phyloP scores from a whole-genome alignment of 2,797 vertebrate genomes.

The Myotis daubentonii region DNA sequence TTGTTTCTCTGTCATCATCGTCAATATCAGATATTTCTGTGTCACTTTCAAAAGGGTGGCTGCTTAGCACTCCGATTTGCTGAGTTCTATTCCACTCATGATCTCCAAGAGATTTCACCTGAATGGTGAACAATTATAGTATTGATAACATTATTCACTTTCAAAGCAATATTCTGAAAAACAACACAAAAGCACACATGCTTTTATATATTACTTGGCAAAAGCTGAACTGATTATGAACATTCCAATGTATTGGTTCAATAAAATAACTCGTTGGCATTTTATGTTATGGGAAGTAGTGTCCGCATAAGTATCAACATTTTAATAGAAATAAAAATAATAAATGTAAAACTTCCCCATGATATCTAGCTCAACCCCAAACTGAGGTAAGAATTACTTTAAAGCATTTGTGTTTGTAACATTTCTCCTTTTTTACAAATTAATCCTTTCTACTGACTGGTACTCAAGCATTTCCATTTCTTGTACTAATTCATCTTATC shows the following conservation, averaged over 20 bases:
- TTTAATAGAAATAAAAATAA: background rate
- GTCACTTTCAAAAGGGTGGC: slow-evolving; percentile 97
- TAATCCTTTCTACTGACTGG: background rate
- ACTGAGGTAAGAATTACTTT: background rate
- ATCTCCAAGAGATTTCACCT: slow-evolving; percentile 98
- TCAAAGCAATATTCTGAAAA: slow-evolving; percentile 39
- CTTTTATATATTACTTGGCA: background rate
- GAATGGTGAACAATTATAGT: slow-evolving; percentile 19
- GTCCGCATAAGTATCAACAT: slow-evolving; percentile 25
- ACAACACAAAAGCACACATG: background rate
- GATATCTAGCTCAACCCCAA: background rate
- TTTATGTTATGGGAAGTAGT: background rate
- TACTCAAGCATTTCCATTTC: background rate
- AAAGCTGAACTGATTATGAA: background rate
- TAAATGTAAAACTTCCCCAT: background rate
- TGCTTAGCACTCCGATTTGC: slow-evolving; percentile 93
- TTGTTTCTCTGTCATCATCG: slow-evolving; percentile 96
- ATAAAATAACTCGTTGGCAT: background rate
- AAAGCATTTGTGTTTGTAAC: background rate
- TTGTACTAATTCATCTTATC: background rate
- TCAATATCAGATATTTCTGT: slow-evolving; percentile 99
- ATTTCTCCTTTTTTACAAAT: background rate
- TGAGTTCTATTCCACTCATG: slow-evolving; percentile 97
- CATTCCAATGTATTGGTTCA: slow-evolving; percentile 44
- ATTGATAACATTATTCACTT: background rate